A percentile compares a stretch with the other conserved stretches of the same genome.
Evolutionary conservation across 2,888 invertebrate genomes (phyloP).

Genomic region (Steromphala cineraria): DNA sequence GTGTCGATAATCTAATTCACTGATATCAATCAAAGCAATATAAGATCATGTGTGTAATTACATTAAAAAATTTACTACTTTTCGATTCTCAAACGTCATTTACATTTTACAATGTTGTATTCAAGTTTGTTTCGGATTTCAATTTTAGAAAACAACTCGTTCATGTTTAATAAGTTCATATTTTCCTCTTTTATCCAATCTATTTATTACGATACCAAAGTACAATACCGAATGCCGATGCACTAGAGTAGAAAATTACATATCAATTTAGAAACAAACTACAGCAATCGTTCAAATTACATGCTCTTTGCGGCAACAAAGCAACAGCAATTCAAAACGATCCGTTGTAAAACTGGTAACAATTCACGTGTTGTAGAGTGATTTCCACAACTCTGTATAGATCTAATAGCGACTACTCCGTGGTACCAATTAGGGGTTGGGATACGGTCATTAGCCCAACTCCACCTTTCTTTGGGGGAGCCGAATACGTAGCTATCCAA

Average conservation of each 20-base stretch:
- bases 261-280: neutral
- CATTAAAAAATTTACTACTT: no score
- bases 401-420: neutral
- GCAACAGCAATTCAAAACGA: neutral
- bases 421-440: neutral
- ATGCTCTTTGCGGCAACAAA: neutral
- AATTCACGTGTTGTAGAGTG: neutral
- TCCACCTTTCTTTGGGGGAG: neutral
- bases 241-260: neutral
- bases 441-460: slow-evolving; percentile 1
- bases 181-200: no score
- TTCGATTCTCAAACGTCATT: no score
- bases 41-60: no score
- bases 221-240: no score
- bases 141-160: no score
- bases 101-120: no score
- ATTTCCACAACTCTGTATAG: neutral
- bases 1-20: no score
- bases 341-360: neutral
- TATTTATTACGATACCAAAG: no score
- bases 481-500: neutral
- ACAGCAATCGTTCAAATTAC: neutral
- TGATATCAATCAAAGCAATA: no score
- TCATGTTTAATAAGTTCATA: no score
- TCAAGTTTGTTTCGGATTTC: no score